Percentiles rank a stretch among this genome's conserved stretches.
These are phyloP conservation scores for Octopus sinensis DNA, from an alignment of 1,140 invertebrate species.

Conservation along the genomic window DNA sequence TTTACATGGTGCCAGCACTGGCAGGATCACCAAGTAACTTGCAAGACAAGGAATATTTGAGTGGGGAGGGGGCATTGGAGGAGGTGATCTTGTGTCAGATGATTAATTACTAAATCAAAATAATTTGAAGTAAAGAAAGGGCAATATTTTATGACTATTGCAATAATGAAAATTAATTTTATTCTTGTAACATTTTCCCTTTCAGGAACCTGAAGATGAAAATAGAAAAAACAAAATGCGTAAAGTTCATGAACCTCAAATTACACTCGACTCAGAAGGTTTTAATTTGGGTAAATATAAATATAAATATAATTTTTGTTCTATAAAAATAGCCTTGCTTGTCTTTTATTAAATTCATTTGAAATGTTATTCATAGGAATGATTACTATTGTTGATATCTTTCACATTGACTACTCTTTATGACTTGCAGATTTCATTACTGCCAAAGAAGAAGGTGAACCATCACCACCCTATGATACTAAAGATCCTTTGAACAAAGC, in stretches of 20 bases:
- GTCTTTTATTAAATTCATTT: neutral
- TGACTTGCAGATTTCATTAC: conserved; percentile 35
- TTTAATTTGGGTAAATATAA: conserved; percentile 47
- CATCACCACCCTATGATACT: conserved; percentile 37
- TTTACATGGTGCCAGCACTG: too few relatives aligned
- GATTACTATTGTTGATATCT: too few relatives aligned
- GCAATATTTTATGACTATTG: too few relatives aligned
- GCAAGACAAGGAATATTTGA: too few relatives aligned
- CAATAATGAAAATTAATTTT: too few relatives aligned
- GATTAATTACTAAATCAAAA: too few relatives aligned
- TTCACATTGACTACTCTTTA: too few relatives aligned
- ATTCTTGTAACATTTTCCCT: neutral
- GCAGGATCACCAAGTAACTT: too few relatives aligned
- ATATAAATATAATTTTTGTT: neutral
- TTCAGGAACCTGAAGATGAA: conserved; percentile 39
- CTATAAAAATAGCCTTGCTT: neutral
- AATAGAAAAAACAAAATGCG: conserved; percentile 41
- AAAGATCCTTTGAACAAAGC: conserved; percentile 55
- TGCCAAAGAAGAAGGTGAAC: conserved; percentile 40
- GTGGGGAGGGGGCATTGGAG: too few relatives aligned
- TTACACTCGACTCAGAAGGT: conserved; percentile 48
- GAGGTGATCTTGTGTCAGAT: too few relatives aligned
- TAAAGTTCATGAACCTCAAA: conserved; percentile 46
- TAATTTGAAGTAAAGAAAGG: too few relatives aligned
- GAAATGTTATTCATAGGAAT: neutral